Base-by-base conservation (phyloP, 2,113 vertebrate species). In the Prionailurus viverrinus region DNA sequence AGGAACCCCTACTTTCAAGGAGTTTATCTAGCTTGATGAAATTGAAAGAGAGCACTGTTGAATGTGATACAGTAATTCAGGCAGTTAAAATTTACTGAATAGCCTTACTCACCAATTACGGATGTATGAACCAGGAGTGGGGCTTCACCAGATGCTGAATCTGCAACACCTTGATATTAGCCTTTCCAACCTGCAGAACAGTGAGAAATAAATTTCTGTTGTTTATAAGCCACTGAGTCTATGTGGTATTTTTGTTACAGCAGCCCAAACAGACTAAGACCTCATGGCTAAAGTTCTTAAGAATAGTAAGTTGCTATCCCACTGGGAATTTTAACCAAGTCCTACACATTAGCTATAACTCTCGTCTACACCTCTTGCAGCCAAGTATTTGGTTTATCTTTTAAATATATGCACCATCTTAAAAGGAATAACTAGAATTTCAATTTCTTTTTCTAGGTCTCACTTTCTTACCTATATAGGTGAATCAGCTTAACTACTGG, bases 381-480 rank as follows among this genome's bases (percentile, higher is more conserved):
- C 51, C 91, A 93, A 95, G 36, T 83, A 86, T 84, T 25, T 83
- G 36, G 25, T 84, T 83, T 83, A n/a, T 39, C 84, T 94, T 91
- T 95, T 94, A 91, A 94, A 65, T 65, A 48, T 68, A 31, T 23
- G 7, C 55, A n/a, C 23, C 79, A 82, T 74, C 21, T 89, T 81
- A 29, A 9, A 86, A 83, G 51, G 23, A 94, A 95, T 55, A 8
- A 69, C 13, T 76, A 23, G 41, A 69, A 82, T 69, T 55, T 84
- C 27, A 71, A 31, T 71, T 89, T 89, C 69, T 87, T 85, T 33
- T 31, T 41, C 33, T 51, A 86, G 61, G 19, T 68, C 66, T 97
- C 87, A 69, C 36, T 87, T 69, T 94, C 55, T 85, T 91, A 65
- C 51, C n/a, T 84, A 31, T 19, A 39, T 16, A 71, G 18, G 53